These are phyloP conservation scores for Eulemur coronatus DNA, from an alignment of 2,797 vertebrate genomes.

Conservation along the genomic window DNA sequence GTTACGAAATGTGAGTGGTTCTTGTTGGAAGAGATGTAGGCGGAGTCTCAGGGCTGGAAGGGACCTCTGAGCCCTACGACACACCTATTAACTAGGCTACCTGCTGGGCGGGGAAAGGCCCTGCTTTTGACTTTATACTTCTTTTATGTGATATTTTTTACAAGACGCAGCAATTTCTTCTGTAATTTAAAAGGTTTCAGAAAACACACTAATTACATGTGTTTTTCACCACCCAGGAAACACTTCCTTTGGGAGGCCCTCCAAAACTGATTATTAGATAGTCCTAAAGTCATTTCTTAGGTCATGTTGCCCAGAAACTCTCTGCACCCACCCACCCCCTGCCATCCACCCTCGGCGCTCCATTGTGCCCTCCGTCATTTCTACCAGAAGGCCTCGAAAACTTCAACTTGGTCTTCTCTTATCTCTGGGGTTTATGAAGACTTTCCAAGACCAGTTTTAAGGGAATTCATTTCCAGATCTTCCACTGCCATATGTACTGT, in stretches of 20 bases:
- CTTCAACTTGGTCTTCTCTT: neutral
- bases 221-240: neutral
- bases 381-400: neutral
- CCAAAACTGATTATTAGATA: neutral
- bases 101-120: neutral
- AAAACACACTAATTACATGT: neutral
- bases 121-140: neutral
- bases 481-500: neutral
- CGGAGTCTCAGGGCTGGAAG: neutral
- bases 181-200: neutral
- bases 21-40: neutral
- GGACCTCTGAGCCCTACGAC: neutral
- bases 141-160: neutral
- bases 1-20: neutral
- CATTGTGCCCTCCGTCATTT: neutral
- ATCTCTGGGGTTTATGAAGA: neutral
- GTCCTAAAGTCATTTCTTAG: constrained; percentile 11
- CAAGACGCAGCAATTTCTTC: neutral
- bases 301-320: neutral
- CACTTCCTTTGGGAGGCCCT: neutral
- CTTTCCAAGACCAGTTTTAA: constrained; percentile 14
- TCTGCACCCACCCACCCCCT: neutral
- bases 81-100: neutral
- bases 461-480: constrained; percentile 9
- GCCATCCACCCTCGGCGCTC: neutral